Conservation (phyloP, 2,113 vertebrate genomes). For the Sclerurus mexicanus region DNA sequence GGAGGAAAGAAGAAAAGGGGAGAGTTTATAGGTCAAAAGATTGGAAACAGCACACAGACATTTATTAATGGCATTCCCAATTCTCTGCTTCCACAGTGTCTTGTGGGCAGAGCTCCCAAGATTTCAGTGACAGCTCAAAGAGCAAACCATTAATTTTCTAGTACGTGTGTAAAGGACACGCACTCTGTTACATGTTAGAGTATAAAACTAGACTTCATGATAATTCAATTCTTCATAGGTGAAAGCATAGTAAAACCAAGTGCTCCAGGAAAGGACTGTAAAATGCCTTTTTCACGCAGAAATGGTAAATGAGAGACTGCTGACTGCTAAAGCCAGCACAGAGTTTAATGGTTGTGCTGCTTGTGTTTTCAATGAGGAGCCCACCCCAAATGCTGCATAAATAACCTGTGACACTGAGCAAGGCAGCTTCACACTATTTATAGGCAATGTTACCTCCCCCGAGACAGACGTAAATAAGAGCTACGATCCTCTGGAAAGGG, state of each 20-base stretch:
- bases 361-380: background rate
- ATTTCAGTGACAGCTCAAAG: background rate
- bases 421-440: background rate
- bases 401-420: background rate
- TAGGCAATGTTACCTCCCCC: background rate
- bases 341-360: background rate
- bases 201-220: background rate
- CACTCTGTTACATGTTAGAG: background rate
- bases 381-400: background rate
- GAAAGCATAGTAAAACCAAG: background rate
- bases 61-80: background rate
- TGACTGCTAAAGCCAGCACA: background rate
- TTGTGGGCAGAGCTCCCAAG: background rate
- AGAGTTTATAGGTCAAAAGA: background rate
- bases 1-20: background rate
- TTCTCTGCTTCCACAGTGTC: background rate
- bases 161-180: background rate
- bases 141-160: background rate
- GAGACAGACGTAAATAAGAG: background rate
- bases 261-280: background rate
- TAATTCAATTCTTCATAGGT: background rate
- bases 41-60: background rate
- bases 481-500: background rate
- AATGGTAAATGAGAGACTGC: background rate
- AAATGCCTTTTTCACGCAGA: background rate